Conservation (phyloP, 1,140 invertebrate genomes). For the Papilio helenus region DNA sequence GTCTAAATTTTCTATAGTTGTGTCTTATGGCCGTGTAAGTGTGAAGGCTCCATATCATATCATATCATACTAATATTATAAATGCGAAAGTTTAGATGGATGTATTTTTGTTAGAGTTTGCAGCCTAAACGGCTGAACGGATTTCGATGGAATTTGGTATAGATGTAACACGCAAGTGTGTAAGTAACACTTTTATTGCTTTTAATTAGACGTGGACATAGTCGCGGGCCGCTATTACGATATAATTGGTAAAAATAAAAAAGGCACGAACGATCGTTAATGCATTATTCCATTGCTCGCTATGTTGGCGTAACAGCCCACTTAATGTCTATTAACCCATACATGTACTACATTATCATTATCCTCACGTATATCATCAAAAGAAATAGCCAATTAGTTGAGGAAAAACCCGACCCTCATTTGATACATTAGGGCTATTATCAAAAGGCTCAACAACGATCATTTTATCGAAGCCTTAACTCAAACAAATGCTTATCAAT, state of each 20-base stretch:
- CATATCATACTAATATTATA: too few species aligned
- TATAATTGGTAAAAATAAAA: background rate
- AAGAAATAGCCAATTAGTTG: background rate
- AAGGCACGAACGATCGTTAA: background rate
- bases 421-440: constrained; percentile 12
- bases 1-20: background rate
- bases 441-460: constrained; percentile 5
- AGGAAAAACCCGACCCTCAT: background rate
- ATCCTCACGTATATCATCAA: constrained; percentile 10
- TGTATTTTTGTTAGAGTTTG: too few species aligned
- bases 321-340: background rate
- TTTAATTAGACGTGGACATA: too few species aligned
- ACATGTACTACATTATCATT: constrained; percentile 3
- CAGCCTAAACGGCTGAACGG: too few species aligned
- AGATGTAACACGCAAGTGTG: too few species aligned
- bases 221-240: background rate
- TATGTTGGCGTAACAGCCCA: background rate
- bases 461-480: constrained; percentile 27
- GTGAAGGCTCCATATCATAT: too few species aligned
- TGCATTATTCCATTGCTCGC: background rate
- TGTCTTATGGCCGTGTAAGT: background rate
- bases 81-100: too few species aligned
- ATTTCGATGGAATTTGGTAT: too few species aligned
- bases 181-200: too few species aligned
- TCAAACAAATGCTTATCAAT: constrained; percentile 37